These are phyloP conservation scores for Propsilocerus akamusi DNA, from an alignment of 1,140 invertebrate genomes.

Conservation along the genomic window DNA sequence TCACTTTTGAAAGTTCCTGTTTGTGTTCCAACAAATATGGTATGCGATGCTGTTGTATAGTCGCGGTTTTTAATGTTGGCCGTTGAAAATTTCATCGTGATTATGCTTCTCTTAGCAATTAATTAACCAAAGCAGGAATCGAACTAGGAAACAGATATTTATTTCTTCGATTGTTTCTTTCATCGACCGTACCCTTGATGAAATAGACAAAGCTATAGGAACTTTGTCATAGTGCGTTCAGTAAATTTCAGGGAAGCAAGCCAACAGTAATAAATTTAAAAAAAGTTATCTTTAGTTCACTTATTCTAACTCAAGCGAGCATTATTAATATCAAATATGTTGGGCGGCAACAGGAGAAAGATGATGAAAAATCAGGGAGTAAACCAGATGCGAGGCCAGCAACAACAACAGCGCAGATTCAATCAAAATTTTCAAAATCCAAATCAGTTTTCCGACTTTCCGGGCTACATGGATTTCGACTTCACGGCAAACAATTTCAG, in stretches of 20 bases:
- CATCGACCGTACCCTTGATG: too few species aligned
- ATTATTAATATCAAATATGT: too few species aligned
- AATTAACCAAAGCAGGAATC: too few species aligned
- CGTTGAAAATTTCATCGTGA: constrained; percentile 21
- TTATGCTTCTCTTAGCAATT: background rate
- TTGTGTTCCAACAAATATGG: constrained; percentile 21
- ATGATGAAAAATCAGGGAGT: background rate
- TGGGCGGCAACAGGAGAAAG: background rate
- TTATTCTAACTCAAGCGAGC: too few species aligned
- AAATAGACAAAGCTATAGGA: too few species aligned
- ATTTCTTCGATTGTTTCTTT: too few species aligned
- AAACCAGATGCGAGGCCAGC: background rate
- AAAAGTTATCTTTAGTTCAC: too few species aligned
- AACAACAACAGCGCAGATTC: background rate
- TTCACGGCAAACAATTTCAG: background rate
- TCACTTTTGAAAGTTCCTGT: constrained; percentile 24
- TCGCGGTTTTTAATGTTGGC: constrained; percentile 18
- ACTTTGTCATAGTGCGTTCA: too few species aligned
- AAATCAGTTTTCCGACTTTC: too few species aligned
- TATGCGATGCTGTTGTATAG: constrained; percentile 19
- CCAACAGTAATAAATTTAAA: too few species aligned
- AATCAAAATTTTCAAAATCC: background rate
- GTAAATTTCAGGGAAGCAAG: too few species aligned
- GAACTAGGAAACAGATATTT: too few species aligned
- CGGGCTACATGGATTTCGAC: constrained; percentile 2